These are phyloP conservation scores for Periophthalmodon schlosseri DNA, from an alignment of 2,113 vertebrate species.

Conservation along the genomic window DNA sequence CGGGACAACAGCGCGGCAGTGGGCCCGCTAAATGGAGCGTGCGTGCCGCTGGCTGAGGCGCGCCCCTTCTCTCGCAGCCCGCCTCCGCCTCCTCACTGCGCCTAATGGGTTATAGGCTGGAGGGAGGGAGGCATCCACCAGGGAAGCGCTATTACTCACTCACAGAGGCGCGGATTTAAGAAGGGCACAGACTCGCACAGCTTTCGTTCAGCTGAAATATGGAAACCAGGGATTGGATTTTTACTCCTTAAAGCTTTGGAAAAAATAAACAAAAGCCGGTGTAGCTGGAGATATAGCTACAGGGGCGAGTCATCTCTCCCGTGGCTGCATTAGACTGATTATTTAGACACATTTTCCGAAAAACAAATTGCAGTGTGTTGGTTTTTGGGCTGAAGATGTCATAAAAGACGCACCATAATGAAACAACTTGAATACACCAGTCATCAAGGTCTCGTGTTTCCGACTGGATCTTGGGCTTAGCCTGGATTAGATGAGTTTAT, in stretches of 20 bases:
- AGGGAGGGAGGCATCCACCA: conserved; percentile 64
- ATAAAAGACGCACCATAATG: too few species aligned
- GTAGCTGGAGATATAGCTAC: neutral
- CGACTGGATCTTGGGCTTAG: too few species aligned
- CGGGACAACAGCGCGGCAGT: conserved; percentile 72
- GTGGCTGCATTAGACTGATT: neutral
- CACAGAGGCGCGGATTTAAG: conserved; percentile 11
- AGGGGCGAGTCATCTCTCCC: neutral
- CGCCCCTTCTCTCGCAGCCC: neutral
- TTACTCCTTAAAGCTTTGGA: neutral
- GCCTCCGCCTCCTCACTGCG: conserved; percentile 21
- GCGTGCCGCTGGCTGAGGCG: conserved; percentile 61
- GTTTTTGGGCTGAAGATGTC: too few species aligned
- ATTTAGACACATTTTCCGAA: neutral
- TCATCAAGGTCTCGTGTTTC: too few species aligned
- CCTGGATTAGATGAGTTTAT: too few species aligned
- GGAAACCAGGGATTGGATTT: neutral
- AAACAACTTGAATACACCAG: too few species aligned
- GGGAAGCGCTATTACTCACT: conserved; percentile 71
- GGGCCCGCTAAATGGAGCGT: conserved; percentile 75
- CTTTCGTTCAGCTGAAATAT: conserved; percentile 21
- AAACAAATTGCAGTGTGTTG: neutral
- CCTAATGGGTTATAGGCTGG: conserved; percentile 65
- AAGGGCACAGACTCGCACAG: conserved; percentile 35
- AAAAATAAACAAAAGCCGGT: neutral